Percentiles rank a stretch among this genome's conserved stretches.
Conservation (phyloP, 2,888 invertebrate genomes). For the Nudaria mundana region DNA sequence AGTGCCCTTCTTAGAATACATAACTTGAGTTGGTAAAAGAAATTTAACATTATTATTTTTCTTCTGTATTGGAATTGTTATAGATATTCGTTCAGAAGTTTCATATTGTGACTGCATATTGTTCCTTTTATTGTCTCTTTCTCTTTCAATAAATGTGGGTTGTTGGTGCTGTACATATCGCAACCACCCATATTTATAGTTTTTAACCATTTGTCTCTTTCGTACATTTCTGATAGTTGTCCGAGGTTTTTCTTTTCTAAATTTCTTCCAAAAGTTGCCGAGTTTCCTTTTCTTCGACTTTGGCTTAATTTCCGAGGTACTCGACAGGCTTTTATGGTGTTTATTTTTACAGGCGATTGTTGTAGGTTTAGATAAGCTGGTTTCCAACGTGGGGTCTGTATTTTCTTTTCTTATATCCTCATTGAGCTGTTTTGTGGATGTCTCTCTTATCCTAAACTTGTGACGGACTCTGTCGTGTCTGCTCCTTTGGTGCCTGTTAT, state of each 20-base stretch:
- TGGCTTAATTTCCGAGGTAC: background rate
- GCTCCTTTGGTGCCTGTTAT: slow-evolving; percentile 17
- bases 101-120: background rate
- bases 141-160: background rate
- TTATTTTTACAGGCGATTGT: background rate
- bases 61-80: slow-evolving; percentile 3
- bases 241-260: slow-evolving; percentile 8
- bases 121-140: background rate
- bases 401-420: background rate
- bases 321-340: background rate
- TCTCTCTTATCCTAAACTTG: slow-evolving; percentile 21
- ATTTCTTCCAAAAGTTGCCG: slow-evolving; percentile 32
- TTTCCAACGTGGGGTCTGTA: no score
- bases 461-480: slow-evolving; percentile 25
- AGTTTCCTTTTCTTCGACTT: slow-evolving; percentile 2
- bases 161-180: slow-evolving; percentile 1
- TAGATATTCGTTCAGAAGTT: background rate
- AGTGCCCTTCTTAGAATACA: background rate
- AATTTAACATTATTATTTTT: slow-evolving; percentile 10
- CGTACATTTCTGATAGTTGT: background rate
- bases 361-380: background rate
- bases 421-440: background rate
- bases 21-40: background rate
- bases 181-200: slow-evolving; percentile 3
- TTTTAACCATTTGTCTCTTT: background rate